phyloP scores from a whole-genome alignment of 2,113 vertebrate species.

The Noctilio leporinus region DNA sequence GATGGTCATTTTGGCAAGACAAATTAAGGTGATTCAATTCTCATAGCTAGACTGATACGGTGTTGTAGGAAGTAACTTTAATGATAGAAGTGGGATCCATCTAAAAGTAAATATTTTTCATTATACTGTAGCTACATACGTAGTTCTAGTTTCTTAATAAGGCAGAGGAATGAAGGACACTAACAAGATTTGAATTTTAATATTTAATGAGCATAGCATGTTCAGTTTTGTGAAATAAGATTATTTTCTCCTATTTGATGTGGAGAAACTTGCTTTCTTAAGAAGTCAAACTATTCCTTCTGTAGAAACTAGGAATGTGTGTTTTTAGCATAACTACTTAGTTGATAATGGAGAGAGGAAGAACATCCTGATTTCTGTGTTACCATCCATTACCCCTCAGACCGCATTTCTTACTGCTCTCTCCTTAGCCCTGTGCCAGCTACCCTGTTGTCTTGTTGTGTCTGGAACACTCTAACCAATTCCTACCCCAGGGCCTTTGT shows the following conservation, averaged over 20 bases:
- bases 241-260: neutral
- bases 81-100: neutral
- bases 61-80: constrained; percentile 3
- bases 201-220: neutral
- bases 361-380: neutral
- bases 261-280: neutral
- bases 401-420: neutral
- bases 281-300: neutral
- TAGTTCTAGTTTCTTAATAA: neutral
- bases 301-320: neutral
- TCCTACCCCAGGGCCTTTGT: neutral
- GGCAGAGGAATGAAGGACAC: neutral
- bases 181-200: neutral
- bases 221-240: neutral
- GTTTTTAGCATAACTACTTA: neutral
- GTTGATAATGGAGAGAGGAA: neutral
- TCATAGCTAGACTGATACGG: neutral
- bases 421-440: neutral
- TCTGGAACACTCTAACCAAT: neutral
- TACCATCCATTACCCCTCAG: neutral
- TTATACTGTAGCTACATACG: neutral
- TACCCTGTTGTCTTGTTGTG: neutral
- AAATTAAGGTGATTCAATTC: neutral
- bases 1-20: neutral
- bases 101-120: constrained; percentile 2